These are phyloP conservation scores for Xyliphius kryptos DNA, from an alignment of 2,113 vertebrate genomes.

Conservation along the genomic window DNA sequence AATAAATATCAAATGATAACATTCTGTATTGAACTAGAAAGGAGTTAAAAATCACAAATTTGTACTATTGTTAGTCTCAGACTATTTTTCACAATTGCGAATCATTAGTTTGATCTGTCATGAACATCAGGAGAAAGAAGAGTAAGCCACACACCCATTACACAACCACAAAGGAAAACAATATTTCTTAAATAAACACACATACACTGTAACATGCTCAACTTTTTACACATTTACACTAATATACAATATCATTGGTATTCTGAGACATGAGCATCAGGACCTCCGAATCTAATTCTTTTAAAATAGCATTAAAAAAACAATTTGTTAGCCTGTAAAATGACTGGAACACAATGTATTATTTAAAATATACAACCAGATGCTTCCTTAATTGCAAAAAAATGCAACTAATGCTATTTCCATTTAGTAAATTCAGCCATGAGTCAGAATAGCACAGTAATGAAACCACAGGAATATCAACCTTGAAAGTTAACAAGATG, in stretches of 20 bases:
- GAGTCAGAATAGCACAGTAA: conserved; percentile 2
- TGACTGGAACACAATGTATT: neutral
- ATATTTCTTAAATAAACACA: no score
- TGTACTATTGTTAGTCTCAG: neutral
- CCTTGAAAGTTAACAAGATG: neutral
- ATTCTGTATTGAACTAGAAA: neutral
- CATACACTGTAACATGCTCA: neutral
- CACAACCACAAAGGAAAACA: neutral
- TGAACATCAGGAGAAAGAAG: conserved; percentile 1
- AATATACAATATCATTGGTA: neutral
- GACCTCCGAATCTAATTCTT: neutral
- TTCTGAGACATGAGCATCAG: neutral
- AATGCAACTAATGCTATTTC: neutral
- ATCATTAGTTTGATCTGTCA: neutral
- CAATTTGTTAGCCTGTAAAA: neutral
- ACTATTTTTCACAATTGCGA: neutral
- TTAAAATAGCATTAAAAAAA: neutral
- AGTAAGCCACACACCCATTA: neutral
- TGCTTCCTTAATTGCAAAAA: neutral
- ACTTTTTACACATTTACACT: neutral
- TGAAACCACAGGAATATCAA: conserved; percentile 5
- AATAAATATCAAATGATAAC: no score
- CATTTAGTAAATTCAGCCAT: neutral
- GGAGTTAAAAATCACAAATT: neutral
- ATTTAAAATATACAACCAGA: neutral